phyloP scores from a whole-genome alignment of 2,113 vertebrate species.

The Takifugu flavidus region DNA sequence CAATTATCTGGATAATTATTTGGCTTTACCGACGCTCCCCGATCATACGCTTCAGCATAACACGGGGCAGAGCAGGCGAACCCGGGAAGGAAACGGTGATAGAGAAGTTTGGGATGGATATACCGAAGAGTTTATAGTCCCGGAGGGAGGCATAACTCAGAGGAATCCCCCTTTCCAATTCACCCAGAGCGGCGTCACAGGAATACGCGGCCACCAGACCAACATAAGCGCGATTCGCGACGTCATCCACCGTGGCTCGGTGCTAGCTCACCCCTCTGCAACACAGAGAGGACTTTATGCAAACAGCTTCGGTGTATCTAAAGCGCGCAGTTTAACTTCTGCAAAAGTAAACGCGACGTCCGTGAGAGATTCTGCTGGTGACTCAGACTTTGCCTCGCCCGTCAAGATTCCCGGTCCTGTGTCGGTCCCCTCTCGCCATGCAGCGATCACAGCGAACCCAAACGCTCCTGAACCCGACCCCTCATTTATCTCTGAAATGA shows the following conservation, averaged over 20 bases:
- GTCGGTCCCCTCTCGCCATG: constrained; percentile 19
- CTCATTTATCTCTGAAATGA: constrained; percentile 30
- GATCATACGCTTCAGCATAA: constrained; percentile 33
- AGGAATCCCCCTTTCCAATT: constrained; percentile 46
- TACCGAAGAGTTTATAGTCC: constrained; percentile 46
- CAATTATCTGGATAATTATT: constrained; percentile 60
- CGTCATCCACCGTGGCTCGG: background rate
- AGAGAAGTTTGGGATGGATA: constrained; percentile 43
- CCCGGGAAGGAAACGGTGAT: constrained; percentile 19
- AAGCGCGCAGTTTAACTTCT: constrained; percentile 1
- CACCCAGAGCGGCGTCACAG: constrained; percentile 12
- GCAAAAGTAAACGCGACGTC: constrained; percentile 26
- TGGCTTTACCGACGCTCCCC: constrained; percentile 34
- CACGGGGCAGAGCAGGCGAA: constrained; percentile 30
- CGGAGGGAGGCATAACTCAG: constrained; percentile 40
- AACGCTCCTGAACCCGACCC: constrained; percentile 11
- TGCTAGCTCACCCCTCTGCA: constrained; percentile 7
- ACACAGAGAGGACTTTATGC: constrained; percentile 20
- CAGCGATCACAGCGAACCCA: background rate
- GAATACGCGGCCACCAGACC: constrained; percentile 22
- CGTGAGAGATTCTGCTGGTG: constrained; percentile 29
- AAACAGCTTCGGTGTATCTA: background rate
- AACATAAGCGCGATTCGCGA: constrained; percentile 1
- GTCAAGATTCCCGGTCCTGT: constrained; percentile 21
- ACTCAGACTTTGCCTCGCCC: constrained; percentile 50